Conservation (phyloP, 2,888 invertebrate genomes). For the Meteorus cinctellus region DNA sequence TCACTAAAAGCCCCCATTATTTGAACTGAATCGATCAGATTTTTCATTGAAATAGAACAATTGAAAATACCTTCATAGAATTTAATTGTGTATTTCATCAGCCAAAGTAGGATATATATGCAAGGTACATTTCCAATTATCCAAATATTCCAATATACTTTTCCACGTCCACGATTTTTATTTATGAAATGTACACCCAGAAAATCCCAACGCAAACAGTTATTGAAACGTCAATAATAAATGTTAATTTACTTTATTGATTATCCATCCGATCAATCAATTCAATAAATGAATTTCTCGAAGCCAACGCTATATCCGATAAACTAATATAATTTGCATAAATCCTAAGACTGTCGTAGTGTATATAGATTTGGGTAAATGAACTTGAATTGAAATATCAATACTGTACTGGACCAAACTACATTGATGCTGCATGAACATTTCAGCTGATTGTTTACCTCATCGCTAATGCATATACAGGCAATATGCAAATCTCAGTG, state of each 20-base stretch:
- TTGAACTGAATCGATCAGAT: too few relatives aligned
- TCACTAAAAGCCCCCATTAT: too few relatives aligned
- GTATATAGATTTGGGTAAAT: slow-evolving; percentile 45
- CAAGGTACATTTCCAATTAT: too few relatives aligned
- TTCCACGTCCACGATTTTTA: too few relatives aligned
- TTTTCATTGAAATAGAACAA: too few relatives aligned
- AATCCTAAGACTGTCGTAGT: slow-evolving; percentile 46
- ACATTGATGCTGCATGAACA: slow-evolving; percentile 24
- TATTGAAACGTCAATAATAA: not conserved
- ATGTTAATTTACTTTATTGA: slow-evolving; percentile 1
- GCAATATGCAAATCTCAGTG: slow-evolving; percentile 49
- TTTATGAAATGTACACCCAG: too few relatives aligned
- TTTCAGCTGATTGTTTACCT: slow-evolving; percentile 45
- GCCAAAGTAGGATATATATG: too few relatives aligned
- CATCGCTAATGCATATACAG: slow-evolving; percentile 45
- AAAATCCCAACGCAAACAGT: not conserved
- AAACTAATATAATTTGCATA: slow-evolving; percentile 45
- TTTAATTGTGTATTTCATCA: too few relatives aligned
- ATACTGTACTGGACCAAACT: slow-evolving; percentile 27
- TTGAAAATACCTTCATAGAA: too few relatives aligned
- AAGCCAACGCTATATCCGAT: not conserved
- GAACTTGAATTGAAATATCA: slow-evolving; percentile 42
- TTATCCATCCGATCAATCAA: slow-evolving; percentile 3
- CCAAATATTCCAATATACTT: too few relatives aligned
- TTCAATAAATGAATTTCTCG: not conserved